These are phyloP conservation scores for Anoplopoma fimbria DNA, from an alignment of 2,113 vertebrate genomes.

Conservation along the genomic window DNA sequence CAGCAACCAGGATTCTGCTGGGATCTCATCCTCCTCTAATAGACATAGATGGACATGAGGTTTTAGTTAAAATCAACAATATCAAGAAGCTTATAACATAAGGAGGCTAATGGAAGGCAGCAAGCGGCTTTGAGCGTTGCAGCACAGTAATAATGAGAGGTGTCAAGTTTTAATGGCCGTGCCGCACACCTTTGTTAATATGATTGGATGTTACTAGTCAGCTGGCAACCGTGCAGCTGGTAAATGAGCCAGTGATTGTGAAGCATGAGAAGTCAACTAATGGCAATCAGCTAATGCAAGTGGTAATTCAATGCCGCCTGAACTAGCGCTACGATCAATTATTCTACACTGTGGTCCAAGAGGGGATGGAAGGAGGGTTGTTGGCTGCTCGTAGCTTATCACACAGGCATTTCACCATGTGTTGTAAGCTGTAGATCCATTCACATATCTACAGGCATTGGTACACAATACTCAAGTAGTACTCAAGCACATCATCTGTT, in stretches of 20 bases:
- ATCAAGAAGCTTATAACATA: not conserved
- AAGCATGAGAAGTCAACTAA: constrained; percentile 3
- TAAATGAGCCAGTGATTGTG: constrained; percentile 4
- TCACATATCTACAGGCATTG: not conserved
- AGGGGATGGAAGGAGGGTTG: not conserved
- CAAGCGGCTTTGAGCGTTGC: not conserved
- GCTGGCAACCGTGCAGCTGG: not conserved
- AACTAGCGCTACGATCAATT: not conserved
- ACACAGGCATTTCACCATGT: constrained; percentile 2
- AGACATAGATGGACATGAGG: constrained; percentile 1
- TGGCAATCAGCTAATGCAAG: constrained; percentile 11
- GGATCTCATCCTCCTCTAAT: not conserved
- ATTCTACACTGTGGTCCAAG: not conserved
- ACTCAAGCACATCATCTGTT: not conserved
- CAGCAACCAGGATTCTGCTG: not conserved
- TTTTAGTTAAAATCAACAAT: not conserved
- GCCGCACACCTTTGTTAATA: not conserved
- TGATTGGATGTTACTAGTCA: constrained; percentile 2
- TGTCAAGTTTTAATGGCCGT: not conserved
- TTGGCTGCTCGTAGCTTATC: not conserved
- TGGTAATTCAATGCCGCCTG: not conserved
- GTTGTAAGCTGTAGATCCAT: too few species aligned
- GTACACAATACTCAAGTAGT: not conserved
- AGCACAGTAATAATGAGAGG: not conserved
- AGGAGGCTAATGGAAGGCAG: not conserved